phyloP scores from a whole-genome alignment of 2,113 vertebrate genomes.

The Lepidothrix coronata region DNA sequence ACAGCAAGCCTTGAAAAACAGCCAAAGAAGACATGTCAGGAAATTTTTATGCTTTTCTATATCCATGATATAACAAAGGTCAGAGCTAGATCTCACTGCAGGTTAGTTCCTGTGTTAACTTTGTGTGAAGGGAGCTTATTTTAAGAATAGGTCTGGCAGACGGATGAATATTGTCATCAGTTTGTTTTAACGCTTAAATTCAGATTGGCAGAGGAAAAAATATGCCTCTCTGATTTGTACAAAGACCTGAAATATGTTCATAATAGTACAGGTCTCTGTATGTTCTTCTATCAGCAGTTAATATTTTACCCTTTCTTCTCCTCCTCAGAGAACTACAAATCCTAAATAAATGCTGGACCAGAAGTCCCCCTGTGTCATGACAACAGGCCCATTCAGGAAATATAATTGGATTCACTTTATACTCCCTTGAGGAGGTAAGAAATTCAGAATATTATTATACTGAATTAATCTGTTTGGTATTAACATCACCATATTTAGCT shows the following conservation, averaged over 20 bases:
- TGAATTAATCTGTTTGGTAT: constrained; percentile 23
- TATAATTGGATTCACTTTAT: constrained; percentile 22
- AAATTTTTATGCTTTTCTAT: background rate
- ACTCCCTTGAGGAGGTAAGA: background rate
- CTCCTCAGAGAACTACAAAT: background rate
- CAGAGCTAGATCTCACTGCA: background rate
- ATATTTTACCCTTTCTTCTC: background rate
- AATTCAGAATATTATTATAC: constrained; percentile 36
- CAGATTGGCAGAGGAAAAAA: background rate
- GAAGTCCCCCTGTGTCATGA: background rate
- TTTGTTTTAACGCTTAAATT: background rate
- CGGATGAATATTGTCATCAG: background rate
- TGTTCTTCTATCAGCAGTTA: background rate
- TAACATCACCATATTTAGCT: background rate
- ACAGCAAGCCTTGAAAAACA: background rate
- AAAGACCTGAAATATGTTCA: background rate
- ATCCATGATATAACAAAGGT: background rate
- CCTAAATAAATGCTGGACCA: background rate
- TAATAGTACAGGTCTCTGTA: background rate
- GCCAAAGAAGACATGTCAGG: background rate
- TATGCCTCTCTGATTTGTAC: background rate
- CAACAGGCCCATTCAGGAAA: background rate
- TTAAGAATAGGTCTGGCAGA: background rate
- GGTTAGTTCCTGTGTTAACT: background rate
- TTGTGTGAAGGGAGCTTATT: background rate